Evolutionary conservation across 2,113 vertebrate genomes (phyloP), one percentile per base, ranked within the genome.

Genomic region (Cynopterus brachyotis): DNA sequence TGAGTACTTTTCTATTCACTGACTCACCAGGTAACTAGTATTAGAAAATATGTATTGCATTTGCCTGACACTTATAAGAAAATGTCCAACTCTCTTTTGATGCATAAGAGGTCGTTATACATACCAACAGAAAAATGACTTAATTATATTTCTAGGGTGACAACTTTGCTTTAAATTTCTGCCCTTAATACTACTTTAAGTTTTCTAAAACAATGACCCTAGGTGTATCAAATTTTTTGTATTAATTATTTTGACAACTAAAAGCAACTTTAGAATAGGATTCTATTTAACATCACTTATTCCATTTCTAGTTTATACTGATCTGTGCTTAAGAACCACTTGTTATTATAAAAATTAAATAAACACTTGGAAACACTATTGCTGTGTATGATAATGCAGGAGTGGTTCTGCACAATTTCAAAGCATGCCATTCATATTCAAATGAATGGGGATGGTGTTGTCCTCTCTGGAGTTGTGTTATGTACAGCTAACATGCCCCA

Each of bases 11-110:
- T 17, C 72, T 95, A 69, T 53, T 82, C 78, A 72, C 28, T 66
- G 32, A 6, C 69, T 87, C 57, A 91, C 35, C 66, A 91, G 28
- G 62, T 86, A 78, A 80, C 32, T 37, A 67, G 32, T 57, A 32
- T 64, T 82, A 72, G n/a, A 93, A 55, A 80, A 66, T 67, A 76
- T 89, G 20, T 30, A 57, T 26, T 86, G 17, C n/a, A 66, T 47
- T 83, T 79, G 50, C 67, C 73, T 91, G 30, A 4, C 47, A 85
- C 79, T 94, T 93, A 20, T 62, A 59, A 89, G 50, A 85, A 96
- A 78, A 57, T 66, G 15, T 62, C 75, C 64, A 75, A 13, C 37
- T 80, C n/a, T 92, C 47, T 75, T 82, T 69, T 42, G 75, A 40
- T 66, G 16, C 32, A 12, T 59, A 6, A 83, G 32, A 91, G 20